A percentile compares a stretch with the other conserved stretches of the same genome.
phyloP scores from a whole-genome alignment of 2,113 vertebrate genomes.

The Lichenostomus cassidix region DNA sequence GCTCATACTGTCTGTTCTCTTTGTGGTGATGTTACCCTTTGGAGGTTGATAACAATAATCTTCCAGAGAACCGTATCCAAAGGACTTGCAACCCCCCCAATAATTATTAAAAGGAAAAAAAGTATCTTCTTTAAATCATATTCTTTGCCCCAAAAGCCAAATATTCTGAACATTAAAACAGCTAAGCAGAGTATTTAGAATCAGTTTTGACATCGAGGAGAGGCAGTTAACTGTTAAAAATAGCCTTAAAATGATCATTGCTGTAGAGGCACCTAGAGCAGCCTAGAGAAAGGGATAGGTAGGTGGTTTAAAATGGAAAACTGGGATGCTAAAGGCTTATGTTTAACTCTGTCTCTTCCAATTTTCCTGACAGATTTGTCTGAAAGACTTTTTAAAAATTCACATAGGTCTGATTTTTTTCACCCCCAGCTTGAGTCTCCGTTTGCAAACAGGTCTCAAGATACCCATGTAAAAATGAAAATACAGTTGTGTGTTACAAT shows the following conservation, averaged over 20 bases:
- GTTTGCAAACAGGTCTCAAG: not conserved
- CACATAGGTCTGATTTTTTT: not conserved
- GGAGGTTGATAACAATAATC: conserved; percentile 27
- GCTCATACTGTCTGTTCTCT: conserved; percentile 19
- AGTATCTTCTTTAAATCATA: not conserved
- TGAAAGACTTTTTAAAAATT: not conserved
- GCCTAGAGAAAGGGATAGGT: not conserved
- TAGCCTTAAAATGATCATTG: not conserved
- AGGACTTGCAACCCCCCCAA: not conserved
- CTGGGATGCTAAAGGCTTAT: not conserved
- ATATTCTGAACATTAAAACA: not conserved
- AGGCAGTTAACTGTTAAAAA: not conserved
- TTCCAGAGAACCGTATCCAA: not conserved
- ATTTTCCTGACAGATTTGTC: not conserved
- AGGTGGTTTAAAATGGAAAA: not conserved
- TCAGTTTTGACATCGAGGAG: not conserved
- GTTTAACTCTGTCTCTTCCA: not conserved
- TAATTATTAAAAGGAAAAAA: not conserved
- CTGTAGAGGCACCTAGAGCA: not conserved
- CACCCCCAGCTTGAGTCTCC: not conserved
- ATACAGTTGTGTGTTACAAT: not conserved
- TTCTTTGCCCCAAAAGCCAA: not conserved
- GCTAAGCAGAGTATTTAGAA: not conserved
- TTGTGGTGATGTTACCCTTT: conserved; percentile 21
- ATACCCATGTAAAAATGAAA: not conserved